These are phyloP conservation scores for Dysdera silvatica DNA, from an alignment of 1,140 invertebrate genomes.

Conservation along the genomic window DNA sequence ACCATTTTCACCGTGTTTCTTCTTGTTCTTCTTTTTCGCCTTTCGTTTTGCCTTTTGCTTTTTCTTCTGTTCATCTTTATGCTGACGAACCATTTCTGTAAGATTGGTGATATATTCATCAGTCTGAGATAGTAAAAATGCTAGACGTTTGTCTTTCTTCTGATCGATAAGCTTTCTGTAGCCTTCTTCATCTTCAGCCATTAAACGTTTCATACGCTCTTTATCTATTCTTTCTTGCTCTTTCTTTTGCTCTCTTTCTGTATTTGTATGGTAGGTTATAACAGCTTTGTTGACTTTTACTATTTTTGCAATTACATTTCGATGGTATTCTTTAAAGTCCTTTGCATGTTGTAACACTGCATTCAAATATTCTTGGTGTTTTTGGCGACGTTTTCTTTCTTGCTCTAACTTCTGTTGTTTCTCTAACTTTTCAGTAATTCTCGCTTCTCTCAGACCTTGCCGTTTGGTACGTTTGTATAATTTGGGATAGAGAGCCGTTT, in stretches of 20 bases:
- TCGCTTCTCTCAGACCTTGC: conserved; percentile 87
- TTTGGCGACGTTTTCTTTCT: conserved; percentile 87
- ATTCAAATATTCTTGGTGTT: conserved; percentile 81
- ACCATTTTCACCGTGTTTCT: conserved; percentile 7
- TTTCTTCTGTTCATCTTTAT: conserved; percentile 76
- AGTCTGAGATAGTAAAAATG: conserved; percentile 92
- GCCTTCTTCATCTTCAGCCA: conserved; percentile 92
- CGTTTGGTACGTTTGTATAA: conserved; percentile 92
- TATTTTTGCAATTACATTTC: conserved; percentile 75
- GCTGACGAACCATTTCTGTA: conserved; percentile 91
- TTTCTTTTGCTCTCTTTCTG: conserved; percentile 96
- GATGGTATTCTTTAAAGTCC: conserved; percentile 93
- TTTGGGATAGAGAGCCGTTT: conserved; percentile 93
- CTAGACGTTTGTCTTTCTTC: conserved; percentile 97
- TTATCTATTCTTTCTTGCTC: conserved; percentile 98
- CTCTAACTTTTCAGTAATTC: conserved; percentile 94
- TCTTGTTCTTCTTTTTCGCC: conserved; percentile 12
- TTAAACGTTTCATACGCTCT: conserved; percentile 92
- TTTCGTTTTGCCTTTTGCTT: conserved; percentile 75
- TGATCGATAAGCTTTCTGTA: conserved; percentile 95
- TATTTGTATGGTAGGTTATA: conserved; percentile 92
- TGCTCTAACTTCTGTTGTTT: conserved; percentile 98
- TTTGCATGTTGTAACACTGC: conserved; percentile 93
- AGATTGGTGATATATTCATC: conserved; percentile 96
- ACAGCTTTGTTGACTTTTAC: conserved; percentile 89